Evolutionary conservation across 2,113 vertebrate species (phyloP).

Genomic region (Gallinago undulata): DNA sequence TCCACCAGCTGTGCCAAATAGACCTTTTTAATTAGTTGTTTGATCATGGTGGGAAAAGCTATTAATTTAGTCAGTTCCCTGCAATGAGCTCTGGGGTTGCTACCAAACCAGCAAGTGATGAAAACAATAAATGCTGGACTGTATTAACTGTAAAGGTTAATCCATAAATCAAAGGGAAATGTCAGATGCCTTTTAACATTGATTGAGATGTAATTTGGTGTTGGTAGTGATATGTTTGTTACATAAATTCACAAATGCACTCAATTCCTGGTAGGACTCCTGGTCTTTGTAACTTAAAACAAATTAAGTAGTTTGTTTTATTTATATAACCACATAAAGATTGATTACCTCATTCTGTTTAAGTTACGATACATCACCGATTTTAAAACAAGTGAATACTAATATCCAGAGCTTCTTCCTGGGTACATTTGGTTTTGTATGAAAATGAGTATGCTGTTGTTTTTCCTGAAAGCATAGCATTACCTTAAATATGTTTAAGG

Average conservation of each 20-base stretch:
- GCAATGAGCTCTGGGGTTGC: conserved; percentile 67
- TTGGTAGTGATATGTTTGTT: conserved; percentile 32
- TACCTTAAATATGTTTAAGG: background rate
- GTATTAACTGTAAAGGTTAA: conserved; percentile 75
- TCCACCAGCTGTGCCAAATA: conserved; percentile 41
- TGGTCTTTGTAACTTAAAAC: conserved; percentile 34
- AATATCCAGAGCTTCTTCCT: background rate
- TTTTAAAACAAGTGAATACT: background rate
- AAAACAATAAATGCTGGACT: conserved; percentile 64
- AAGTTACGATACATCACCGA: background rate
- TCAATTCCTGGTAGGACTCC: conserved; percentile 5
- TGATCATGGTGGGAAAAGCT: conserved; percentile 62
- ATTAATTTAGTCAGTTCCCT: conserved; percentile 70
- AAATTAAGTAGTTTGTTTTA: conserved; percentile 60
- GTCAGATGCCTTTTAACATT: conserved; percentile 75
- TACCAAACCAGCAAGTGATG: conserved; percentile 45
- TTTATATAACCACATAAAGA: conserved; percentile 35
- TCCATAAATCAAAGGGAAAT: conserved; percentile 79
- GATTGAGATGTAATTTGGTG: conserved; percentile 75
- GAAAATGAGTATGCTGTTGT: background rate
- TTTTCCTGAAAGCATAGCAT: background rate
- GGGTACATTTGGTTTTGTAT: background rate
- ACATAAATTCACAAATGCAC: conserved; percentile 47
- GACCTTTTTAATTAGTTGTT: conserved; percentile 53
- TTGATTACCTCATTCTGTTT: background rate